phyloP scores from a whole-genome alignment of 64 coral and sea anemone genomes.

The Porites lutea region DNA sequence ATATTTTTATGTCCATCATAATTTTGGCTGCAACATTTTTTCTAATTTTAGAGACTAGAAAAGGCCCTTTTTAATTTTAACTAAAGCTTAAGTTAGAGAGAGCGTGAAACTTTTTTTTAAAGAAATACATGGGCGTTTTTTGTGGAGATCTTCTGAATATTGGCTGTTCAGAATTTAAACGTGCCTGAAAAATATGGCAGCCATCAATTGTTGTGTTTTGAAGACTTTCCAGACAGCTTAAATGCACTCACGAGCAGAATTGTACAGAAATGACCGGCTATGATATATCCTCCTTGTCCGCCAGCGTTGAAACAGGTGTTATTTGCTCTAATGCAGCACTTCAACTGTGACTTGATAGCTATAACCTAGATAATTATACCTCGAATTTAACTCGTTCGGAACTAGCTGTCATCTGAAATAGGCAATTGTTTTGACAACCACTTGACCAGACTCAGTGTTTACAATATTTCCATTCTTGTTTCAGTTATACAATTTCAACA shows the following conservation, averaged over 20 bases:
- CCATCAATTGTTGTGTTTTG: background rate
- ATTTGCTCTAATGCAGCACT: no score
- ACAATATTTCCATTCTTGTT: background rate
- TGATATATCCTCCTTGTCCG: background rate
- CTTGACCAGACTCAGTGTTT: background rate
- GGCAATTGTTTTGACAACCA: background rate
- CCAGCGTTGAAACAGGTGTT: background rate
- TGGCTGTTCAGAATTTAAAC: background rate
- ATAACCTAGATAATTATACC: background rate
- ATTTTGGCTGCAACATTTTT: no score
- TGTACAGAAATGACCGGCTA: background rate
- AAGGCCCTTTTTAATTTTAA: no score
- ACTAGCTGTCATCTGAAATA: slow-evolving; percentile 1
- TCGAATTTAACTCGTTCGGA: background rate
- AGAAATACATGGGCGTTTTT: background rate
- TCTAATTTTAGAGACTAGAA: no score
- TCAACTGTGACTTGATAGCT: no score
- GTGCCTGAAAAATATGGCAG: background rate
- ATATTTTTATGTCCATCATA: no score
- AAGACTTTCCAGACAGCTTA: background rate
- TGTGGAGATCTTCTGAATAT: background rate
- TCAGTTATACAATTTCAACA: slow-evolving; percentile 76
- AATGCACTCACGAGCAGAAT: background rate
- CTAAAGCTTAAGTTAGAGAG: no score
- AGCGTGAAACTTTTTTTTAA: background rate